Evolutionary conservation across 2,888 invertebrate genomes (phyloP), one percentile per base, ranked within the genome.

Genomic region (Acrobasis repandana): DNA sequence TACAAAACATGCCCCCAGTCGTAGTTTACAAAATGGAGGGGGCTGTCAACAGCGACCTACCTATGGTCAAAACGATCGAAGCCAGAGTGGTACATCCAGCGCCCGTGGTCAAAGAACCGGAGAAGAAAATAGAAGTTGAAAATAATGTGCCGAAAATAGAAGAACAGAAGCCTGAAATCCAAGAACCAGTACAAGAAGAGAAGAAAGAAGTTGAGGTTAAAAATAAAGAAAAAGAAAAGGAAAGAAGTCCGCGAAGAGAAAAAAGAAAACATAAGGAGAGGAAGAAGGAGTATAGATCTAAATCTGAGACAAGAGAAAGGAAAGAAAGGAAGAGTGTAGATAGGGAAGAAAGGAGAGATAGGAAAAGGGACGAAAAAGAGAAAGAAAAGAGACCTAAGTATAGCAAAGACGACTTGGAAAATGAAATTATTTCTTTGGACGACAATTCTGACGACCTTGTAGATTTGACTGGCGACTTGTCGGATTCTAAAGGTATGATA

Each of bases 391-490:
- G 76, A 68, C 68, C 61, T 56, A 80, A 76, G 64, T 61, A 67
- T 9, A 70, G 60, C 56, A 84, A 76, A 65, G 80, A 89, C 46
- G 79, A 83, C 20, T 60, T 83, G 68, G 83, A 83, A 52, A 83
- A 67, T 48, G 92, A 91, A 67, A 82, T 93, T 10, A 92, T 92
- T 64, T 88, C 88, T 0, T 70, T 92, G 57, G 92, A 85, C 47
- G 92, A 92, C 63, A 88, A 89, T 70, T 84, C 86, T 0, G 85
- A 90, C 67, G 94, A 94, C 68, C 86, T 94, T 79, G 94, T 94
- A 50, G 94, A 94, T 77, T 81, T 94, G 68, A 94, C 94, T 0
- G 93, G 93, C 4, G 94, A 94, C 18, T 78, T 78, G 43, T 85
- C 92, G 0, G 93, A 93, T 76, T 85, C 90, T 11, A 92, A 88